A percentile compares a stretch with the other conserved stretches of the same genome.
Evolutionary conservation across 2,888 invertebrate species (phyloP).

Genomic region (Parapristionchus giblindavisi): DNA sequence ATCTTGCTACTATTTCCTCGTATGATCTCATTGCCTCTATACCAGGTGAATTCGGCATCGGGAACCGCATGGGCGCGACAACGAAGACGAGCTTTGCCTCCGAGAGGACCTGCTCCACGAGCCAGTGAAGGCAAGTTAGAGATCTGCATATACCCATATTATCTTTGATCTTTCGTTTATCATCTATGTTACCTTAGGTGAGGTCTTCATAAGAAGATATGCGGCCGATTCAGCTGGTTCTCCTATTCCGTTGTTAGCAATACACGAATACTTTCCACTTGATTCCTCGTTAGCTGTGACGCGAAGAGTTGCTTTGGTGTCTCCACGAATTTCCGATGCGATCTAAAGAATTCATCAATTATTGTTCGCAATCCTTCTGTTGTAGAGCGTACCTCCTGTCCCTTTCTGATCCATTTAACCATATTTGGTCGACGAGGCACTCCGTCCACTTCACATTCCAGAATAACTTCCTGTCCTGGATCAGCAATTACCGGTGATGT

Average conservation of each 20-base stretch:
- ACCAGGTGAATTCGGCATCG: conserved; percentile 63
- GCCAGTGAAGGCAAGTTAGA: conserved; percentile 30
- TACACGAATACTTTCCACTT: conserved; percentile 63
- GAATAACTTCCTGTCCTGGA: conserved; percentile 60
- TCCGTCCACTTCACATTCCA: conserved; percentile 68
- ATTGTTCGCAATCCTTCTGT: not conserved
- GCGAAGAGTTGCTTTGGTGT: conserved; percentile 48
- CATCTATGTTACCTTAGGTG: conserved; percentile 55
- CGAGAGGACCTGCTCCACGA: conserved; percentile 39
- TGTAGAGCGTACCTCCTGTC: conserved; percentile 31
- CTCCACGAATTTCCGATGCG: conserved; percentile 29
- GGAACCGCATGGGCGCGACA: conserved; percentile 66
- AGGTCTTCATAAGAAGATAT: conserved; percentile 62
- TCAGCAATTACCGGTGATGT: conserved; percentile 64
- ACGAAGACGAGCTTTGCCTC: conserved; percentile 48
- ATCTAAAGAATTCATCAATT: conserved; percentile 13
- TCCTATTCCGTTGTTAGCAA: conserved; percentile 66
- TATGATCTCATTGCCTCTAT: conserved; percentile 56
- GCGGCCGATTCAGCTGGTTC: conserved; percentile 49
- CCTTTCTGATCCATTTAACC: conserved; percentile 64
- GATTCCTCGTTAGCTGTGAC: conserved; percentile 61
- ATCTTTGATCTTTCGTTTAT: no score
- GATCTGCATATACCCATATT: conserved; percentile 15
- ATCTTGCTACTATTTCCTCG: conserved; percentile 65
- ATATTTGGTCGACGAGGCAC: conserved; percentile 59